phyloP scores from a whole-genome alignment of 2,113 vertebrate genomes.

The Progne subis region DNA sequence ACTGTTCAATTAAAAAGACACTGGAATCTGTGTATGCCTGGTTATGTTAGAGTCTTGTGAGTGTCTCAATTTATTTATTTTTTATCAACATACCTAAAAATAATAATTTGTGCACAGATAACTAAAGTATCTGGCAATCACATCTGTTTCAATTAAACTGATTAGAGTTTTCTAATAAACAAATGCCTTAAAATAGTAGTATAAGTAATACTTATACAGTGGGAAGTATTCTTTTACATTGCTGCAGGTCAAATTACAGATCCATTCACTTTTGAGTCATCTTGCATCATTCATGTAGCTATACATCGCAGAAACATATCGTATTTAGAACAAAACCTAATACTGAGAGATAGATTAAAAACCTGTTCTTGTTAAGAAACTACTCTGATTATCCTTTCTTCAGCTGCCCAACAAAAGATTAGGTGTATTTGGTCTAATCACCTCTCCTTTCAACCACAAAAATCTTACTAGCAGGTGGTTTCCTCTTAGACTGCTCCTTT shows the following conservation, averaged over 20 bases:
- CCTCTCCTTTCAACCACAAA: not conserved
- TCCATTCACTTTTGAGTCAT: not conserved
- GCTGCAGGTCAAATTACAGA: not conserved
- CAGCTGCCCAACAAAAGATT: not conserved
- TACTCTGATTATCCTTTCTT: not conserved
- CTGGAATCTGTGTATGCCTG: not conserved
- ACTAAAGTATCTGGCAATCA: not conserved
- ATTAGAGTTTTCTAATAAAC: not conserved
- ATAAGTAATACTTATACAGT: not conserved
- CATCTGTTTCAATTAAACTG: conserved; percentile 12
- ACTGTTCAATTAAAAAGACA: not conserved
- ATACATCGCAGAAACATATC: not conserved
- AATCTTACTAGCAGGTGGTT: not conserved
- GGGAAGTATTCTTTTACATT: not conserved
- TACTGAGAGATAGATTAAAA: not conserved
- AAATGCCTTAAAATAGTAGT: not conserved
- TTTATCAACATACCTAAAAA: not conserved
- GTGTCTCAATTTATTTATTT: not conserved
- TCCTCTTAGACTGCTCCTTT: not conserved
- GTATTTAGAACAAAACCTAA: not conserved
- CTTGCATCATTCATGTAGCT: not conserved
- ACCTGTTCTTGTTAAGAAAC: not conserved
- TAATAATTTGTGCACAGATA: not conserved
- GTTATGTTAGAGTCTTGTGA: not conserved
- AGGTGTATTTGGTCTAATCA: not conserved